These are phyloP conservation scores for Bettongia penicillata DNA, from an alignment of 2,113 vertebrate genomes.

Conservation along the genomic window DNA sequence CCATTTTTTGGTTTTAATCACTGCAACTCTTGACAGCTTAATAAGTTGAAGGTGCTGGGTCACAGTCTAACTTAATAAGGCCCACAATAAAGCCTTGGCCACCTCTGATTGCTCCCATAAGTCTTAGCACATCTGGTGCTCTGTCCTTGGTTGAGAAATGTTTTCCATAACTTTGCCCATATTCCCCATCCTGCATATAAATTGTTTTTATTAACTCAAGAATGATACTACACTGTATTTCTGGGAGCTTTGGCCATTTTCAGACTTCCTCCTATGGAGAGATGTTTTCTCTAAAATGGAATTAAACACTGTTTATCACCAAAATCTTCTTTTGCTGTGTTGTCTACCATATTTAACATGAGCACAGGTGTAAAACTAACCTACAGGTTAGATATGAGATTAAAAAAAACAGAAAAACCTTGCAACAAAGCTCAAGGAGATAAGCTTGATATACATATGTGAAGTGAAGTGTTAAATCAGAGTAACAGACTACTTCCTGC, in stretches of 20 bases:
- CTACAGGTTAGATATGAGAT: conserved; percentile 74
- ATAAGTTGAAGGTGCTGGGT: conserved; percentile 99
- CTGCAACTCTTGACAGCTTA: conserved; percentile 98
- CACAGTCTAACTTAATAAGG: conserved; percentile 98
- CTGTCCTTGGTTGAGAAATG: conserved; percentile 96
- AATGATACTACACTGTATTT: conserved; percentile 89
- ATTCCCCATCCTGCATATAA: conserved; percentile 87
- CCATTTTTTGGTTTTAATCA: conserved; percentile 99
- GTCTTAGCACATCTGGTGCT: conserved; percentile 96
- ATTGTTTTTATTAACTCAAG: conserved; percentile 90
- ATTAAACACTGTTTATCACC: conserved; percentile 82
- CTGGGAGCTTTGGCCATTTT: conserved; percentile 84
- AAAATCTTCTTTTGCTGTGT: conserved; percentile 66
- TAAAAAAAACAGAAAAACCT: conserved; percentile 63
- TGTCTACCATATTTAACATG: conserved; percentile 71
- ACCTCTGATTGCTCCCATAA: conserved; percentile 99
- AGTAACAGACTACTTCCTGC: conserved; percentile 33
- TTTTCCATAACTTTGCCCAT: conserved; percentile 97
- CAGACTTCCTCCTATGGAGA: conserved; percentile 71
- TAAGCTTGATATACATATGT: conserved; percentile 38
- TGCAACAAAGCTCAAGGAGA: conserved; percentile 52
- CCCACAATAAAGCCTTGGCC: conserved; percentile 93
- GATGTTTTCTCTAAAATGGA: conserved; percentile 78
- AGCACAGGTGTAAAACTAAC: conserved; percentile 74
- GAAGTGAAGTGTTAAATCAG: conserved; percentile 43